Evolutionary conservation across 2,888 invertebrate species (phyloP), one percentile per base, ranked within the genome.

Genomic region (Melipona bicolor): DNA sequence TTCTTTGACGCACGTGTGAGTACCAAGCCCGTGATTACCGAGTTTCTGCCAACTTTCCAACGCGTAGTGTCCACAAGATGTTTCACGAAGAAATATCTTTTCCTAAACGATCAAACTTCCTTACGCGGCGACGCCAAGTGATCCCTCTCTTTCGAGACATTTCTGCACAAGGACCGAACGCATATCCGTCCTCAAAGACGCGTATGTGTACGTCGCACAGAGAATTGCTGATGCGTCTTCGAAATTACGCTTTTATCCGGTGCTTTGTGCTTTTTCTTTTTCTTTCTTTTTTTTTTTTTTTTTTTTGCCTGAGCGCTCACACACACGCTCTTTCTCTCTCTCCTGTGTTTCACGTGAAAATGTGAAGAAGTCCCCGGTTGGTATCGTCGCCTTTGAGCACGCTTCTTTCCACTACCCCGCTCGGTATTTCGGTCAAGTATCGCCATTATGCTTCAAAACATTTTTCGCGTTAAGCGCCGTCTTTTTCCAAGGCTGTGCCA

Each of bases 361-460:
- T 62, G 70, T 81, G 27, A 68, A 81, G 70, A 54, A 85, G 43
- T 70, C 69, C 21, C 64, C 62, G n/a, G 27, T 56, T 65, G 74
- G 69, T 81, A 78, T 81, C 77, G 54, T 52, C 50, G 65, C 77
- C 86, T 86, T 75, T 73, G 81, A 84, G 72, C 50, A 74, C 59
- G 77, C 83, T 79, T 65, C 68, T 72, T 68, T 59, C 59, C 73
- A 17, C 32, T 62, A 9, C 70, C 59, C 43, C 27, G n/a, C 11
- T 27, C 49, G 21, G 64, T 88, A 88, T 84, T 84, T 87, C 81
- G 87, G 83, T 87, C 90, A 84, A 88, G 81, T 73, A 65, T 43
- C 67, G 65, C 77, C 82, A 84, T 87, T 88, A 85, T 78, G 80
- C 84, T 81, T 84, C 49, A 79, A 84, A 88, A 88, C 84, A 87